Evolutionary conservation across 2,113 vertebrate species (phyloP).

Genomic region (Taurulus bubalis): DNA sequence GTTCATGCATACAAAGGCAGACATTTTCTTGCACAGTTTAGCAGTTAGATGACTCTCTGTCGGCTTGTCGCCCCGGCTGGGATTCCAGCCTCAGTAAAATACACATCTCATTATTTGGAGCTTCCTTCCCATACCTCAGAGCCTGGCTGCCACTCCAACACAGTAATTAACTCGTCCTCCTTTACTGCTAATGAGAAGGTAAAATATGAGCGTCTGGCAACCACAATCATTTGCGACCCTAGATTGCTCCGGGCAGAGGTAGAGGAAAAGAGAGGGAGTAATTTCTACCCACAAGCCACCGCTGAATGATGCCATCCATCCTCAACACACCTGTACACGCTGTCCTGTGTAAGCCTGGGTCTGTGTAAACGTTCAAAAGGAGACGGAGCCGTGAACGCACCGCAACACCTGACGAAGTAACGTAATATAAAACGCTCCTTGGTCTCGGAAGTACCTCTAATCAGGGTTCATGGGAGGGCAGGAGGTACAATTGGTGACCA

Average conservation of each 20-base stretch:
- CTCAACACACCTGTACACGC: constrained; percentile 54
- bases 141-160: constrained; percentile 73
- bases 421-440: not conserved
- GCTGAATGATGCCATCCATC: constrained; percentile 53
- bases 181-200: constrained; percentile 83
- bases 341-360: not conserved
- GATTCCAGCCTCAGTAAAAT: constrained; percentile 31
- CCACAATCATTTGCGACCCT: constrained; percentile 73
- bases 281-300: constrained; percentile 64
- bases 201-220: constrained; percentile 78
- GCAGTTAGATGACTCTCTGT: constrained; percentile 23
- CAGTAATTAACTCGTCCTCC: constrained; percentile 79
- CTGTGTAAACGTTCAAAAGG: no score
- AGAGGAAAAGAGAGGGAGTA: constrained; percentile 32
- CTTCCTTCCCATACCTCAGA: constrained; percentile 56
- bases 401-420: not conserved
- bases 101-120: constrained; percentile 43
- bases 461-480: not conserved
- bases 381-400: no score
- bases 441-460: not conserved
- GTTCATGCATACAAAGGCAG: not conserved
- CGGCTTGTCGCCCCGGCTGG: constrained; percentile 10
- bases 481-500: not conserved
- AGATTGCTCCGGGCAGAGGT: constrained; percentile 54
- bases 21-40: constrained; percentile 17